These are phyloP conservation scores for Drosophila ironensis DNA, from an alignment of 1,140 invertebrate genomes.

Conservation along the genomic window DNA sequence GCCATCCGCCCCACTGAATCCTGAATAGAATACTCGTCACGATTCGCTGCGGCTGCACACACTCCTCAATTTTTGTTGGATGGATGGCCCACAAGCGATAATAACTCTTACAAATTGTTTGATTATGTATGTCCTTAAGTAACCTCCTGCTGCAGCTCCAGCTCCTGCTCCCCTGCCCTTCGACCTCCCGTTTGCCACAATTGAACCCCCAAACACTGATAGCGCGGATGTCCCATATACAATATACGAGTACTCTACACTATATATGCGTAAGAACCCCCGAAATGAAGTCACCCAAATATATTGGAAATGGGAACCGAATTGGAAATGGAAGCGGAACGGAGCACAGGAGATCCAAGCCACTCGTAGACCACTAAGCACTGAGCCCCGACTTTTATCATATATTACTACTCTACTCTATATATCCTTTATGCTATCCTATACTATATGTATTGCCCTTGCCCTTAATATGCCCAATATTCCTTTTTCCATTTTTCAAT, in stretches of 20 bases:
- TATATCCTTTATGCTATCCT: background rate
- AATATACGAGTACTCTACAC: constrained; percentile 38
- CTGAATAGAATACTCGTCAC: constrained; percentile 20
- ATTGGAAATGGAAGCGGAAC: constrained; percentile 12
- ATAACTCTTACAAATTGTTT: too few relatives aligned
- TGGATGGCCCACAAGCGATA: constrained; percentile 43
- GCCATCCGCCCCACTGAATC: constrained; percentile 11
- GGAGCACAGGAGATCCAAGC: constrained; percentile 38
- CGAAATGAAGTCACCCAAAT: constrained; percentile 54
- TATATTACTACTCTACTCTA: background rate
- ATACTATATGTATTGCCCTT: constrained; percentile 12
- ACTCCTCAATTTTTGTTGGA: constrained; percentile 1
- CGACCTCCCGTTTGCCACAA: background rate
- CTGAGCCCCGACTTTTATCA: constrained; percentile 1
- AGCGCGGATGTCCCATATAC: constrained; percentile 63
- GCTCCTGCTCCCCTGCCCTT: constrained; percentile 8
- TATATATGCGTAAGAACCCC: constrained; percentile 53
- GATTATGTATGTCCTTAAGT: constrained; percentile 28
- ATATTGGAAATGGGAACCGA: constrained; percentile 9
- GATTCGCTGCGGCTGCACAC: constrained; percentile 22
- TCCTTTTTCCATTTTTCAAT: background rate
- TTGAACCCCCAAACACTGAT: constrained; percentile 32
- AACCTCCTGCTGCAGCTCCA: background rate
- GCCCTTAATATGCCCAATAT: constrained; percentile 4
- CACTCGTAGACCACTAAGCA: constrained; percentile 63